phyloP scores from a whole-genome alignment of 2,888 invertebrate genomes.

The Bembecia ichneumoniformis region DNA sequence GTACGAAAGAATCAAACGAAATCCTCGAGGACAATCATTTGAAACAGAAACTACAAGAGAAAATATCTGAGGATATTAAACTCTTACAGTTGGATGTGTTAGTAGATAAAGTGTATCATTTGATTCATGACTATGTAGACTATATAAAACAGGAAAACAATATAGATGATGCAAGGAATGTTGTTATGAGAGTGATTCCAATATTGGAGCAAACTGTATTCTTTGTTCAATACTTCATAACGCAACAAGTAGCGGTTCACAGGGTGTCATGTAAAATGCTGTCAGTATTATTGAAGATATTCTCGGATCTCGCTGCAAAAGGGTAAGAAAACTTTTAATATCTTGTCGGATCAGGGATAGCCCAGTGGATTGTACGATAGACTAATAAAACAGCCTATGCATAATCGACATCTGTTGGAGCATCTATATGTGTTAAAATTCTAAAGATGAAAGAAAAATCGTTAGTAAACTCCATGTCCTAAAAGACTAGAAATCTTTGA shows the following conservation, averaged over 20 bases:
- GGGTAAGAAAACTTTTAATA: constrained; percentile 54
- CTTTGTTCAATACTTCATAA: constrained; percentile 84
- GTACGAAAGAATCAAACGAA: constrained; percentile 56
- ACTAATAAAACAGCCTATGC: too few species aligned
- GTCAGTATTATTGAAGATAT: constrained; percentile 85
- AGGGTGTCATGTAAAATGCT: constrained; percentile 86
- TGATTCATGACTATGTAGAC: constrained; percentile 55
- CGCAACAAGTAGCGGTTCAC: constrained; percentile 83
- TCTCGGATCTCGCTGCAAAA: constrained; percentile 84
- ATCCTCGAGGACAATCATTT: constrained; percentile 76
- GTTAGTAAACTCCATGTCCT: too few species aligned
- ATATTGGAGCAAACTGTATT: constrained; percentile 83
- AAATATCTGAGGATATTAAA: constrained; percentile 74
- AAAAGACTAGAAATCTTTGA: neutral
- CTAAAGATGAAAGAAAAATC: too few species aligned
- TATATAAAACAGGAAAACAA: constrained; percentile 32
- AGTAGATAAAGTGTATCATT: constrained; percentile 43
- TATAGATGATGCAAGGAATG: constrained; percentile 32
- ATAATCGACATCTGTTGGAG: too few species aligned
- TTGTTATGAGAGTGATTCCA: constrained; percentile 71
- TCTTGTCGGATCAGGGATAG: neutral
- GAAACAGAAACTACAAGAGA: constrained; percentile 75
- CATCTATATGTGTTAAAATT: too few species aligned
- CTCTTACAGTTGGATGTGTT: constrained; percentile 70
- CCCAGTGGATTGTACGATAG: neutral